Base-by-base conservation (phyloP, 2,797 vertebrate genomes). In the Acipenser ruthenus region DNA sequence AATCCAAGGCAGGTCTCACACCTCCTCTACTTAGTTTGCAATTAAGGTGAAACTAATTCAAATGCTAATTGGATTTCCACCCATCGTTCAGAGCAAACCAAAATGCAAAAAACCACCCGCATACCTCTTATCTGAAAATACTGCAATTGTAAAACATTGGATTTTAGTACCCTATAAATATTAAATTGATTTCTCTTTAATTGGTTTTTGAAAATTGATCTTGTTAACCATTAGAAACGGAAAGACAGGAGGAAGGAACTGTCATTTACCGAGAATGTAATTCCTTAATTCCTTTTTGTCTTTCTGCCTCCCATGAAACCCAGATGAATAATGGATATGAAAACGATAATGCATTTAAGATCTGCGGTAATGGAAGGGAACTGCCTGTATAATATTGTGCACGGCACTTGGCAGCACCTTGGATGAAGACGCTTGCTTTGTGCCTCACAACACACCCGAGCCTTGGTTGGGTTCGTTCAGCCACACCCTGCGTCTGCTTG, bases 21-120 rank as follows among this genome's bases (percentile, higher is more conserved):
- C 18, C 66, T 62, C 66, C 60, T 52, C 60, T 11, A 8, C 7
- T 18, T 60, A 9, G 11, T 67, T 67, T 62, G 51, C 66, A n/a
- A 50, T 67, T 62, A 55, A 51, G 52, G 8, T 50, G 12, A 52
- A 53, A 47, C 60, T 47, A 23, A 62, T 67, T 62, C 52, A 50
- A 50, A 63, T 52, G 37, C 66, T 67, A 67, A 67, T 67, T 67
- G 37, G 60, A 67, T 37, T 67, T 62, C 51, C 7, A 23, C 49
- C 47, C 48, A 37, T 49, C 47, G 50, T 66, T 66, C 50, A n/a
- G 60, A 10, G 52, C 59, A 50, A 67, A 67, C 50, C 51, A 50
- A 60, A 62, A 52, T 49, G 18, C 60, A 53, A 49, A 67, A 62
- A 53, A 60, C 60, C 66, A 15, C 50, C 60, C 66, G 10, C 66